Conservation (phyloP, 1,140 invertebrate species). For the Ectropis grisescens region DNA sequence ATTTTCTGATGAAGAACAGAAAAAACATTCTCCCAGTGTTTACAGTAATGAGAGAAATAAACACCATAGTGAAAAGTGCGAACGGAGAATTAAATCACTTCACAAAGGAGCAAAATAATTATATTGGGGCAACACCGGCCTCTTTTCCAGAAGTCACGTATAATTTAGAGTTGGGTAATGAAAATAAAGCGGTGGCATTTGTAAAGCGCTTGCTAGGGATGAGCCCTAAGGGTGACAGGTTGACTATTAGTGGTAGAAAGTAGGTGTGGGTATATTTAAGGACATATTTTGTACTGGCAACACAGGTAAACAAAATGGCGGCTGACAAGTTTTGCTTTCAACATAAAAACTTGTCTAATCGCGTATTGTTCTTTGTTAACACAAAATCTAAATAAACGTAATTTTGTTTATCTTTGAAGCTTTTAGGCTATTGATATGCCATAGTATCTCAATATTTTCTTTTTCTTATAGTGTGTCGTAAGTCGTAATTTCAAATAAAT, state of each 20-base stretch:
- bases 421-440: too few relatives aligned
- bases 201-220: conserved; percentile 34
- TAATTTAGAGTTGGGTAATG: conserved; percentile 24
- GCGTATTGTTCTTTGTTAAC: too few relatives aligned
- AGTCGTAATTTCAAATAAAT: too few relatives aligned
- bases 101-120: conserved; percentile 32
- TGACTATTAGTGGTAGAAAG: conserved; percentile 18
- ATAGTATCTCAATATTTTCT: too few relatives aligned
- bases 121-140: conserved; percentile 18
- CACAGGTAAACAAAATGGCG: too few relatives aligned
- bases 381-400: too few relatives aligned
- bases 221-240: conserved; percentile 14
- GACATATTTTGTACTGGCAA: too few relatives aligned
- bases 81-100: conserved; percentile 32
- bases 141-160: conserved; percentile 15
- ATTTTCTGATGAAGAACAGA: conserved; percentile 23
- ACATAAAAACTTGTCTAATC: too few relatives aligned
- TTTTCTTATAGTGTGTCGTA: too few relatives aligned
- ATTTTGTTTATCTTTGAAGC: too few relatives aligned
- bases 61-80: conserved; percentile 29
- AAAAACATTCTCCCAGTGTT: conserved; percentile 27
- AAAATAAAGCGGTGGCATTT: conserved; percentile 17
- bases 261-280: too few relatives aligned
- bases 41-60: conserved; percentile 34
- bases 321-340: too few relatives aligned